phyloP scores from a whole-genome alignment of 2,113 vertebrate genomes.

The Pituophis catenifer region DNA sequence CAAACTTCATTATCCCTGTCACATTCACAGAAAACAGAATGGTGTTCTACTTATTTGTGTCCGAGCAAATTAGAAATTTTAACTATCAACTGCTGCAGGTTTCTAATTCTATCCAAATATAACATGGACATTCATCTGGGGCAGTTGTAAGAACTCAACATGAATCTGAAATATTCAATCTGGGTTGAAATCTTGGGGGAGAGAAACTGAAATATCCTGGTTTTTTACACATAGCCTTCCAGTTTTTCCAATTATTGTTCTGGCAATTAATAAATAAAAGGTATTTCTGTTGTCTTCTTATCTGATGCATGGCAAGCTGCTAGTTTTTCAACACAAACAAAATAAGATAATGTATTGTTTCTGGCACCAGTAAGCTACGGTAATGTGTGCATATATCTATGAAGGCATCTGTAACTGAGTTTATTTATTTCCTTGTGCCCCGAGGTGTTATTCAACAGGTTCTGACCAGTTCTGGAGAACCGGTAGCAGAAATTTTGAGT shows the following conservation, averaged over 20 bases:
- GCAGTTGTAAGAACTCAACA: background rate
- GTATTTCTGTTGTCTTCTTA: background rate
- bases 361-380: background rate
- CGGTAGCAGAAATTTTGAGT: too few relatives aligned
- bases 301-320: background rate
- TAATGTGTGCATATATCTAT: background rate
- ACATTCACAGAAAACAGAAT: background rate
- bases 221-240: background rate
- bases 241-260: background rate
- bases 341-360: background rate
- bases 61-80: background rate
- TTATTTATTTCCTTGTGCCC: background rate
- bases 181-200: background rate
- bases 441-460: too few relatives aligned
- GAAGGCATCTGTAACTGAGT: background rate
- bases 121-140: background rate
- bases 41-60: background rate
- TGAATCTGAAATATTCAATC: background rate
- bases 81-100: background rate
- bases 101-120: background rate
- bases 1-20: slow-evolving; percentile 4
- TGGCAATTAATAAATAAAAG: background rate
- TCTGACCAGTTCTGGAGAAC: too few relatives aligned
- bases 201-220: background rate
- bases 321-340: background rate